phyloP scores from a whole-genome alignment of 1,140 invertebrate genomes.

The Amphibalanus amphitrite region DNA sequence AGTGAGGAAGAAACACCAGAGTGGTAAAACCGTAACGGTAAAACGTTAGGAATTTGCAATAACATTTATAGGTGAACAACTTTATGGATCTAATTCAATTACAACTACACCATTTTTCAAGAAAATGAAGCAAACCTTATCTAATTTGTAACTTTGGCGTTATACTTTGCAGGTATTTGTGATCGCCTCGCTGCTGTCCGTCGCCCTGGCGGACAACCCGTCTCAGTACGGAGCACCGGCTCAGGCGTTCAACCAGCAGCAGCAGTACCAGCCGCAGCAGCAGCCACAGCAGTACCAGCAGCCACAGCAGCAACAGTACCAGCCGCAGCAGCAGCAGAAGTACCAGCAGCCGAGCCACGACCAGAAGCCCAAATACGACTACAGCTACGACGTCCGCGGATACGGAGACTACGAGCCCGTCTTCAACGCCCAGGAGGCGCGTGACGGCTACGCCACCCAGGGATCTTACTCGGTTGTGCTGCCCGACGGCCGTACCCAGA shows the following conservation, averaged over 20 bases:
- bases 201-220: not conserved
- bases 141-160: too few relatives aligned
- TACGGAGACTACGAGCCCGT: not conserved
- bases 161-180: not conserved
- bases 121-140: too few relatives aligned
- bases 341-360: not conserved
- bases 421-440: not conserved
- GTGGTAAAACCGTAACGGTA: too few relatives aligned
- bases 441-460: constrained; percentile 5
- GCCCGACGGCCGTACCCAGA: constrained; percentile 8
- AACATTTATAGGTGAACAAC: too few relatives aligned
- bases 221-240: not conserved
- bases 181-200: not conserved
- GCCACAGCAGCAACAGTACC: too few relatives aligned
- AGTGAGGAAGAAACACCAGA: too few relatives aligned
- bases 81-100: too few relatives aligned
- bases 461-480: constrained; percentile 8
- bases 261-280: too few relatives aligned
- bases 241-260: not conserved
- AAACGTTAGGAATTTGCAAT: too few relatives aligned
- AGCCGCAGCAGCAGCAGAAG: too few relatives aligned
- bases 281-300: too few relatives aligned
- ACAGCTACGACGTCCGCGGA: not conserved
- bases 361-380: not conserved
- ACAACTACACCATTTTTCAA: too few relatives aligned